Evolutionary conservation across 53 echinoderm and acorn worm genomes (phyloP).

Genomic region (Patiria pectinifera): DNA sequence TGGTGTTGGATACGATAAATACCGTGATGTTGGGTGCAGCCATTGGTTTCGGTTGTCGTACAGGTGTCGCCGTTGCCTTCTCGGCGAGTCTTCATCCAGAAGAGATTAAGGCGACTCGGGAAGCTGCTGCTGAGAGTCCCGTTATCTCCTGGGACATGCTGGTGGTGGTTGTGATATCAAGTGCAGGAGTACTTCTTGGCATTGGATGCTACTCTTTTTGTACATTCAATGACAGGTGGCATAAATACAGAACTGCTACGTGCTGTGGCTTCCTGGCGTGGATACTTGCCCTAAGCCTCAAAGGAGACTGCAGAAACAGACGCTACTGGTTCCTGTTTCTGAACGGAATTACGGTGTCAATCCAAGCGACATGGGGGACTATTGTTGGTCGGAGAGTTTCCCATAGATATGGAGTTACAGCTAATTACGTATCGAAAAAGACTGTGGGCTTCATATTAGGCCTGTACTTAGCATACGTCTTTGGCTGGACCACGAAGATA

Average conservation of each 20-base stretch:
- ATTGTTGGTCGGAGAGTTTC: conserved; percentile 27
- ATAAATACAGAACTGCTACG: neutral
- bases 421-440: conserved; percentile 36
- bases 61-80: conserved; percentile 60
- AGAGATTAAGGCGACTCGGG: neutral
- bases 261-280: neutral
- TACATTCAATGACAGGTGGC: conserved; percentile 10
- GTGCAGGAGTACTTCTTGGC: neutral
- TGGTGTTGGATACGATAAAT: conserved; percentile 1
- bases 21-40: neutral
- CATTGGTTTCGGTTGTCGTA: conserved; percentile 43
- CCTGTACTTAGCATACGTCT: conserved; percentile 3
- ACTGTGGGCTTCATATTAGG: conserved; percentile 1
- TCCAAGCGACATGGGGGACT: conserved; percentile 12
- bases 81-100: neutral
- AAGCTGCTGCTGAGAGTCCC: neutral
- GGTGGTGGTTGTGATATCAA: neutral
- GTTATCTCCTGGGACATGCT: neutral
- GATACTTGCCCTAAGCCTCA: neutral
- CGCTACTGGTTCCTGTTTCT: conserved; percentile 32
- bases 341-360: neutral
- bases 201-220: neutral
- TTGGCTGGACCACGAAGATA: conserved; percentile 18
- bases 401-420: conserved; percentile 32
- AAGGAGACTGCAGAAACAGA: conserved; percentile 8